Conservation (phyloP, 1,140 invertebrate genomes). For the Drosophila sp. region DNA sequence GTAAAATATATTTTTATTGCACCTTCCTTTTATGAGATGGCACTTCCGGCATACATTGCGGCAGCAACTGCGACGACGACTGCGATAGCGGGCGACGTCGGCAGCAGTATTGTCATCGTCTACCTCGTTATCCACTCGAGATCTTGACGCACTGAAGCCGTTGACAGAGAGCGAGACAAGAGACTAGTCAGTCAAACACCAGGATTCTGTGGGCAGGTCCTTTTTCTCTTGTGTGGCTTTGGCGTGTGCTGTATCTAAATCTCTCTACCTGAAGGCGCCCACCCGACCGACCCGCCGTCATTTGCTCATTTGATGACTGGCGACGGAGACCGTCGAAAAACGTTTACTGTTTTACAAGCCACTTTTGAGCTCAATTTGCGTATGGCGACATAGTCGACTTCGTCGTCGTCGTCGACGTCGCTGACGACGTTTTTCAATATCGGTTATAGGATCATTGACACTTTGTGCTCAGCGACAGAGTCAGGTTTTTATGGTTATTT, state of each 20-base stretch:
- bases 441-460: conserved; percentile 82
- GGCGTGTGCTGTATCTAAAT: conserved; percentile 75
- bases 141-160: conserved; percentile 70
- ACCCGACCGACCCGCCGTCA: conserved; percentile 35
- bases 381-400: conserved; percentile 42
- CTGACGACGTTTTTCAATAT: conserved; percentile 59
- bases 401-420: conserved; percentile 16
- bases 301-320: conserved; percentile 62
- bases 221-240: conserved; percentile 30
- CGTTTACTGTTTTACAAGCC: conserved; percentile 79
- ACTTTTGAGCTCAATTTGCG: conserved; percentile 76
- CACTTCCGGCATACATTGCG: conserved; percentile 60
- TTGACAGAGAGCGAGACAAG: conserved; percentile 47
- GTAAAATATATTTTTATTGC: conserved; percentile 82
- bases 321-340: conserved; percentile 42
- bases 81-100: conserved; percentile 62
- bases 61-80: conserved; percentile 11
- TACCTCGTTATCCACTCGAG: conserved; percentile 72
- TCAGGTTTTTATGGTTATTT: conserved; percentile 58
- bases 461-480: conserved; percentile 47
- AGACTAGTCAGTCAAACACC: conserved; percentile 5
- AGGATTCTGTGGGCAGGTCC: conserved; percentile 32
- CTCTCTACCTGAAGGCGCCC: conserved; percentile 48
- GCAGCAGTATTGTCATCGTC: conserved; percentile 34
- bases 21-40: conserved; percentile 80